Evolutionary conservation across 2,888 invertebrate genomes (phyloP), one percentile per base, ranked within the genome.

Genomic region (Cephus spinipes): DNA sequence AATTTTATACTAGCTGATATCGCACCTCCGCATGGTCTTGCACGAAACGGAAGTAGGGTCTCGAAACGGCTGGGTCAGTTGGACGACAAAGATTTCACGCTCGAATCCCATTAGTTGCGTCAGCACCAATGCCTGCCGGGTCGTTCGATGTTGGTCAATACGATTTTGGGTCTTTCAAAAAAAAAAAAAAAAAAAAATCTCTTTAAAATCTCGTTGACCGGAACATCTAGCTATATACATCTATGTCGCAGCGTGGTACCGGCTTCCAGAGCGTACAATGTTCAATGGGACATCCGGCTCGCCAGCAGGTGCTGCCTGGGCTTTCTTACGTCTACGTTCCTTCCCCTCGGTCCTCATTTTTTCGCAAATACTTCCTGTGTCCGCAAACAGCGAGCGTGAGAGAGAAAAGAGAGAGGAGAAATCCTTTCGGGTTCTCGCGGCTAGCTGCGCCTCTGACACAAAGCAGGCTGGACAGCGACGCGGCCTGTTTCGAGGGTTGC

Each of bases 231-330:
- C 71, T 69, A 32, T 69, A 55, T 55, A 55, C 15, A 55, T 55
- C 31, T 12, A 31, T 33, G 71, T 32, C 82, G 74, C 84, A 85
- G 86, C 82, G 83, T 82, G 85, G 80, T 82, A 83, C 85, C 77
- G 81, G 80, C 86, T 87, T 88, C 87, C 85, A 87, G 82, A 79
- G 85, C 74, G 83, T 80, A 87, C 86, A 88, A 88, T 89, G 82
- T 82, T 86, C 86, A 84, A 89, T 85, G 84, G 86, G 79, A 86
- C 89, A 89, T 89, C 89, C 89, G 89, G 81, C 76, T 40, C 36
- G 36, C 68, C 69, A 35, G 79, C 79, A 82, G 82, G 82, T 83
- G 80, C 76, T 55, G 68, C 74, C 36, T 11, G 23, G 32, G 33
- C 30, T 69, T 31, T 35, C 40, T 55, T 76, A 23, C 73, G 76